Percentiles rank a stretch among this genome's conserved stretches.
Evolutionary conservation across 2,113 vertebrate genomes (phyloP).

Genomic region (Pseudopodoces humilis): DNA sequence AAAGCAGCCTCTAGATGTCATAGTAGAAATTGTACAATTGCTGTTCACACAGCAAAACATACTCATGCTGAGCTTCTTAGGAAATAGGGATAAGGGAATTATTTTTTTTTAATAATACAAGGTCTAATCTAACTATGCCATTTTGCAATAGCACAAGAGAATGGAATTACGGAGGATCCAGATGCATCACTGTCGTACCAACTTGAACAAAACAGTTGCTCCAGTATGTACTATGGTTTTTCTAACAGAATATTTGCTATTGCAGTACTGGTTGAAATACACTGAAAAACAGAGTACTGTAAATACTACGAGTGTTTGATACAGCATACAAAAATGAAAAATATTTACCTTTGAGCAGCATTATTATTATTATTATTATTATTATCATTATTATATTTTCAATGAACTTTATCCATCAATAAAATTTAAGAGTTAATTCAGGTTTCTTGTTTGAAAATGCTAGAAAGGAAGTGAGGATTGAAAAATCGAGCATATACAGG

Average conservation of each 20-base stretch:
- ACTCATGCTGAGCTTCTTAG: neutral
- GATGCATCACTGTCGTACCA: neutral
- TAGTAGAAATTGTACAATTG: constrained; percentile 19
- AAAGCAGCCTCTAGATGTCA: neutral
- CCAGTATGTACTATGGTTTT: neutral
- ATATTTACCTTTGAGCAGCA: neutral
- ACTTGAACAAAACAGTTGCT: neutral
- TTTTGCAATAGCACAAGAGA: neutral
- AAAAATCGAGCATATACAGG: neutral
- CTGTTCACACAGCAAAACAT: neutral
- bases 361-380: neutral
- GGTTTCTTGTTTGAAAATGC: neutral
- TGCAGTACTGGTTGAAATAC: neutral
- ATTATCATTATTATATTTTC: neutral
- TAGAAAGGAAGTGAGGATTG: neutral
- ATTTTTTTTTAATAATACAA: neutral
- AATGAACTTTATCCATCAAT: neutral
- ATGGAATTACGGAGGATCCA: neutral
- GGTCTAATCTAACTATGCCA: neutral
- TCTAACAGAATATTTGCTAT: neutral
- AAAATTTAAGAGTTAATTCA: neutral
- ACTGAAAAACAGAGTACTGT: neutral
- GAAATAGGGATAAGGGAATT: neutral
- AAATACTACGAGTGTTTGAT: neutral
- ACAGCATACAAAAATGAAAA: neutral